A percentile compares a stretch with the other conserved stretches of the same genome.
Evolutionary conservation across 2,113 vertebrate species (phyloP).

Genomic region (Lates calcarifer): DNA sequence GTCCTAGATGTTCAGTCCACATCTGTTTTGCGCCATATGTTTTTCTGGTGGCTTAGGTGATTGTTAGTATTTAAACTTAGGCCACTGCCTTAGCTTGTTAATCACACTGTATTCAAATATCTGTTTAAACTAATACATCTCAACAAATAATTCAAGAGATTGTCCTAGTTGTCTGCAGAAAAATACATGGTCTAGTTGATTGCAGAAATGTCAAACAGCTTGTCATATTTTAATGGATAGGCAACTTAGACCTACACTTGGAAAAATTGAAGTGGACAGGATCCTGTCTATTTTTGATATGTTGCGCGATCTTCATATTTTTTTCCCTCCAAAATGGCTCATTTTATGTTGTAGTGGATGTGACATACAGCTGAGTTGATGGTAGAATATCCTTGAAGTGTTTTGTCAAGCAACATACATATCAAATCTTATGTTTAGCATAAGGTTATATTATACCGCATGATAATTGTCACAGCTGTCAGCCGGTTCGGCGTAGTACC

Average conservation of each 20-base stretch:
- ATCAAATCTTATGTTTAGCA: constrained; percentile 61
- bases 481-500: constrained; percentile 41
- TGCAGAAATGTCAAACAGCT: constrained; percentile 7
- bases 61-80: constrained; percentile 52
- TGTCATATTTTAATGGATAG: constrained; percentile 13
- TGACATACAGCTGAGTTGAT: constrained; percentile 15
- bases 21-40: constrained; percentile 73
- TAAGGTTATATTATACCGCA: constrained; percentile 61
- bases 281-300: constrained; percentile 22
- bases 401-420: constrained; percentile 55
- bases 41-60: constrained; percentile 64
- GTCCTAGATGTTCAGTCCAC: constrained; percentile 74
- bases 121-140: background rate
- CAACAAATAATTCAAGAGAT: constrained; percentile 44
- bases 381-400: constrained; percentile 45
- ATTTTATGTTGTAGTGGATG: background rate
- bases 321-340: background rate
- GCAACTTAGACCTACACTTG: background rate
- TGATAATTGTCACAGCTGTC: constrained; percentile 74
- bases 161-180: constrained; percentile 21
- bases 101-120: constrained; percentile 43
- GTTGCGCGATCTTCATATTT: constrained; percentile 1
- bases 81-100: constrained; percentile 41
- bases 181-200: constrained; percentile 23
- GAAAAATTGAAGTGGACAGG: constrained; percentile 7